Percentiles rank a stretch among this genome's conserved stretches.
Evolutionary conservation across 2,797 vertebrate genomes (phyloP).

Genomic region (Anabacerthia variegaticeps): DNA sequence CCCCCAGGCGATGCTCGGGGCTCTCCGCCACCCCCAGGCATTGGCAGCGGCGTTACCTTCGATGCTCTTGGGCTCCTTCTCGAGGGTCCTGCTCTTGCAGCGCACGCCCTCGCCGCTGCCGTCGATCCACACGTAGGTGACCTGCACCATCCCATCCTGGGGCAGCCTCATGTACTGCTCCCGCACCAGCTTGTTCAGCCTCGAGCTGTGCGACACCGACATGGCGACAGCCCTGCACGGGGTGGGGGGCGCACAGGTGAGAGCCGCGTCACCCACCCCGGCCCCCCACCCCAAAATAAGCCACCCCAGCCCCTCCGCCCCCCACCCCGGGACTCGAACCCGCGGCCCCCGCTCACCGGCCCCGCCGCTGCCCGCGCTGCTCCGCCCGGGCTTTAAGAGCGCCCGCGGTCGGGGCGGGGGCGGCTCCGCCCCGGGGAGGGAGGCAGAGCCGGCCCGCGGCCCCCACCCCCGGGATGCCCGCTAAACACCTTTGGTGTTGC

Average conservation of each 20-base stretch:
- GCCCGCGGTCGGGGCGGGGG: not conserved
- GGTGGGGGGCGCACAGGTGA: not conserved
- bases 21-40: fast-evolving
- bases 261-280: not conserved
- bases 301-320: too few relatives aligned
- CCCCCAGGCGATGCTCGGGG: fast-evolving
- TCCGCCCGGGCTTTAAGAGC: not conserved
- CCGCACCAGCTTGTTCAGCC: slow-evolving; percentile 81
- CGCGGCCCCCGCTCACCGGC: fast-evolving
- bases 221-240: slow-evolving; percentile 56
- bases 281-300: fast-evolving
- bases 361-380: not conserved
- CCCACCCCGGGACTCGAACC: not conserved
- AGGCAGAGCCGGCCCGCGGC: not conserved
- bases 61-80: slow-evolving; percentile 77
- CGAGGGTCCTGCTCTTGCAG: slow-evolving; percentile 85
- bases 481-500: fast-evolving
- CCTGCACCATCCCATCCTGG: slow-evolving; percentile 79
- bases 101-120: slow-evolving; percentile 85
- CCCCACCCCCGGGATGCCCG: not conserved
- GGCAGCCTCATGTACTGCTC: slow-evolving; percentile 85
- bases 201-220: slow-evolving; percentile 81
- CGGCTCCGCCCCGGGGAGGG: not conserved
- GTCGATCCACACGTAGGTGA: slow-evolving; percentile 90
- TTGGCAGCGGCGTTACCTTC: slow-evolving; percentile 66